Conservation (phyloP, 2,888 invertebrate species). For the Catocala sponsa region DNA sequence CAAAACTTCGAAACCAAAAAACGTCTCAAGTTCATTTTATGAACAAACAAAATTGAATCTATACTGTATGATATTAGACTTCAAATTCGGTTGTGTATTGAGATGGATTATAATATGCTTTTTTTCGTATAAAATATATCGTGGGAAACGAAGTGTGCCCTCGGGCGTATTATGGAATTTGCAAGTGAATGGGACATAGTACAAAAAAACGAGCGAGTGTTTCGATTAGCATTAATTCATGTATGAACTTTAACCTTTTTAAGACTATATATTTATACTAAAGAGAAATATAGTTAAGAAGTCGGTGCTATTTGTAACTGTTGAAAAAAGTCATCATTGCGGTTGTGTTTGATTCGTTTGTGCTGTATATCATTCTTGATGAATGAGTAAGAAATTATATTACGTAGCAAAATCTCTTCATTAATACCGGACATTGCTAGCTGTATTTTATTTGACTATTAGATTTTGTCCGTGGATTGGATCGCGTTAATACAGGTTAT, state of each 20-base stretch:
- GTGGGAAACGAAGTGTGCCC: slow-evolving; percentile 89
- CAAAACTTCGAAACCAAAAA: slow-evolving; percentile 21
- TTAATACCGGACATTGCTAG: no score
- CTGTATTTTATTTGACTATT: no score
- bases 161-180: slow-evolving; percentile 87
- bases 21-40: slow-evolving; percentile 14
- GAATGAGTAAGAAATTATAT: no score
- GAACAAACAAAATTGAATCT: slow-evolving; percentile 13
- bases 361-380: no score
- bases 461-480: no score
- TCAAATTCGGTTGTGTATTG: not conserved
- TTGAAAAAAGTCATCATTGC: slow-evolving; percentile 25
- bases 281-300: slow-evolving; percentile 26
- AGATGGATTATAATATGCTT: slow-evolving; percentile 32
- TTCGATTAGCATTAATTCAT: slow-evolving; percentile 63
- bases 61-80: not conserved
- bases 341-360: no score
- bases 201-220: slow-evolving; percentile 59
- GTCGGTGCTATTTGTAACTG: slow-evolving; percentile 38
- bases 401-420: not conserved
- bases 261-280: slow-evolving; percentile 25
- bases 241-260: slow-evolving; percentile 39
- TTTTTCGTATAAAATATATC: slow-evolving; percentile 67
- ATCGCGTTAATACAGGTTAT: no score
- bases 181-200: slow-evolving; percentile 72